A percentile compares a stretch with the other conserved stretches of the same genome.
Conservation (phyloP, 2,888 invertebrate species). For the Pheosia gnoma region DNA sequence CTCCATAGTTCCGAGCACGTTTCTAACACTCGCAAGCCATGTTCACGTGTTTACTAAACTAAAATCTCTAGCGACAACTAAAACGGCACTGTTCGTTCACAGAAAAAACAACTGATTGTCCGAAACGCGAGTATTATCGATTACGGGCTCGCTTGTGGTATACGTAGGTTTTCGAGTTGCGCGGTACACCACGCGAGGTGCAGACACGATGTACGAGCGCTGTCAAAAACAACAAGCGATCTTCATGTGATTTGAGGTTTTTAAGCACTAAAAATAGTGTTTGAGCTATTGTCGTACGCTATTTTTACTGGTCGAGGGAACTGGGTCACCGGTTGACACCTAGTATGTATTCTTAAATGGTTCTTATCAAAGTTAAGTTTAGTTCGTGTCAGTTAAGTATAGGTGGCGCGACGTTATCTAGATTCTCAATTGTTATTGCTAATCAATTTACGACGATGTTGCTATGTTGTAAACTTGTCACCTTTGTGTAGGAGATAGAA, state of each 20-base stretch:
- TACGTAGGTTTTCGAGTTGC: slow-evolving; percentile 61
- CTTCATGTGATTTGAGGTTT: slow-evolving; percentile 63
- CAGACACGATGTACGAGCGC: slow-evolving; percentile 31
- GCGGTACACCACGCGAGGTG: slow-evolving; percentile 46
- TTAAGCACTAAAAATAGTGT: slow-evolving; percentile 80
- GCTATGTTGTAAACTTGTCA: not conserved
- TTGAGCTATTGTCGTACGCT: slow-evolving; percentile 81
- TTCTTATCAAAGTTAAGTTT: slow-evolving; percentile 48
- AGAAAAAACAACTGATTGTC: slow-evolving; percentile 60
- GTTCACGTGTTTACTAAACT: slow-evolving; percentile 81
- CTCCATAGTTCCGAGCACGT: slow-evolving; percentile 63
- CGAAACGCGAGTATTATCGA: slow-evolving; percentile 51
- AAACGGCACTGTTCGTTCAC: slow-evolving; percentile 60
- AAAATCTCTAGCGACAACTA: slow-evolving; percentile 69
- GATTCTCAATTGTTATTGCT: not conserved
- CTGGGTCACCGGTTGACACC: slow-evolving; percentile 73
- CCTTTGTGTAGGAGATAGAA: not conserved
- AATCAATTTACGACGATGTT: not conserved
- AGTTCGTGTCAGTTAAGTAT: slow-evolving; percentile 30
- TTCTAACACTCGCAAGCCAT: slow-evolving; percentile 65
- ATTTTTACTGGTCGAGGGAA: slow-evolving; percentile 79
- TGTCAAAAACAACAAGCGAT: slow-evolving; percentile 59
- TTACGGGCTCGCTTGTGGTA: slow-evolving; percentile 43
- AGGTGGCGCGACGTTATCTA: slow-evolving; percentile 45
- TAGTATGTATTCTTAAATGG: slow-evolving; percentile 46